Conservation (phyloP, 37 sponge, comb jelly and placozoan genomes). For the Mnemiopsis leidyi region DNA sequence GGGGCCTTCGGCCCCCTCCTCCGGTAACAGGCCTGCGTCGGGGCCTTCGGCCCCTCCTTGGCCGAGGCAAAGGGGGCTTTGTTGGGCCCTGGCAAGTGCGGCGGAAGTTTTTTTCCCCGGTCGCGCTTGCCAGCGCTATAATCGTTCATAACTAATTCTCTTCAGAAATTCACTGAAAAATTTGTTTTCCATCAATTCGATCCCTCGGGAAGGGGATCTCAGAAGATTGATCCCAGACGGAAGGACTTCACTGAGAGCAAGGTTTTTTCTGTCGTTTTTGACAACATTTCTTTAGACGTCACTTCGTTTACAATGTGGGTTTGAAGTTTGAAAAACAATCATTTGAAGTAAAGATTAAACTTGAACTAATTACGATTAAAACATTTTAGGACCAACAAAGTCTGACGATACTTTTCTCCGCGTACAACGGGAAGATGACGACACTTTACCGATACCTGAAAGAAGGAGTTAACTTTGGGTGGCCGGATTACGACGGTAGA, state of each 20-base stretch:
- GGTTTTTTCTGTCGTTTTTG: neutral
- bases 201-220: neutral
- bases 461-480: conserved; percentile 65
- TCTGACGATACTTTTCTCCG: conserved; percentile 12
- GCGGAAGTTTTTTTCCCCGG: no score
- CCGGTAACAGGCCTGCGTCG: no score
- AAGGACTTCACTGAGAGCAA: conserved; percentile 16
- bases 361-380: no score
- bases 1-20: no score
- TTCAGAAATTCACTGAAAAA: neutral
- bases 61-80: no score
- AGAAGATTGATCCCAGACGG: conserved; percentile 9
- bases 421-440: conserved; percentile 9
- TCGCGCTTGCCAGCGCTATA: no score
- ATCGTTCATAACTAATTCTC: neutral
- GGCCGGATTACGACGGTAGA: conserved; percentile 71
- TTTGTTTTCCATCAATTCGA: conserved; percentile 41
- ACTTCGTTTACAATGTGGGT: neutral
- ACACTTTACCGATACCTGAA: conserved; percentile 13
- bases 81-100: no score
- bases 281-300: no score
- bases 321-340: no score
- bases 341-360: no score
- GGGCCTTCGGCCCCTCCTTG: no score
- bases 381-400: neutral